phyloP scores from a whole-genome alignment of 2,797 vertebrate genomes.

The Aphelocoma californica region DNA sequence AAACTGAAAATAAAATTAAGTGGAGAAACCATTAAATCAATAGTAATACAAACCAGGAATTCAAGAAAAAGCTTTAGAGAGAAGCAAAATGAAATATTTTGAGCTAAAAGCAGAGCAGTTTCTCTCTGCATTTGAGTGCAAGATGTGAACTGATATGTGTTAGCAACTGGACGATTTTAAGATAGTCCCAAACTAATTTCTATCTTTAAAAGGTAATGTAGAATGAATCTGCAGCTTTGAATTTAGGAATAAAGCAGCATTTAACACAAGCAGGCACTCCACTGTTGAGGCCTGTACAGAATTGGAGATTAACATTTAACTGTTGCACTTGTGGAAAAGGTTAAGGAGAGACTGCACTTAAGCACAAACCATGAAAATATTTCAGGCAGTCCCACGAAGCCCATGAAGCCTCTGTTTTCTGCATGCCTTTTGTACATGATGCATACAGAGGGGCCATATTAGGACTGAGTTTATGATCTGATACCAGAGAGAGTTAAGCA shows the following conservation, averaged over 20 bases:
- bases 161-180: neutral
- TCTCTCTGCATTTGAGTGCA: neutral
- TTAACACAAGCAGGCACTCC: neutral
- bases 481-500: neutral
- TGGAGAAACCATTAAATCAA: neutral
- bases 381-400: neutral
- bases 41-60: neutral
- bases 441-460: neutral
- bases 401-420: neutral
- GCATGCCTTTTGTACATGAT: neutral
- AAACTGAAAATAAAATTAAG: neutral
- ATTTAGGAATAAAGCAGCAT: neutral
- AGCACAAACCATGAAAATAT: neutral
- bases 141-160: accelerated
- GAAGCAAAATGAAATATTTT: neutral
- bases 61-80: neutral
- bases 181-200: neutral
- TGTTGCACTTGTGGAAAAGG: neutral
- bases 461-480: neutral
- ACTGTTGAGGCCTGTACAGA: neutral
- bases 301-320: accelerated
- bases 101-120: neutral
- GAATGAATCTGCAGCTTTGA: neutral
- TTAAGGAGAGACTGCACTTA: neutral
- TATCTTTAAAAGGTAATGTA: neutral